phyloP scores from a whole-genome alignment of 2,113 vertebrate species.

The Proteles cristata region DNA sequence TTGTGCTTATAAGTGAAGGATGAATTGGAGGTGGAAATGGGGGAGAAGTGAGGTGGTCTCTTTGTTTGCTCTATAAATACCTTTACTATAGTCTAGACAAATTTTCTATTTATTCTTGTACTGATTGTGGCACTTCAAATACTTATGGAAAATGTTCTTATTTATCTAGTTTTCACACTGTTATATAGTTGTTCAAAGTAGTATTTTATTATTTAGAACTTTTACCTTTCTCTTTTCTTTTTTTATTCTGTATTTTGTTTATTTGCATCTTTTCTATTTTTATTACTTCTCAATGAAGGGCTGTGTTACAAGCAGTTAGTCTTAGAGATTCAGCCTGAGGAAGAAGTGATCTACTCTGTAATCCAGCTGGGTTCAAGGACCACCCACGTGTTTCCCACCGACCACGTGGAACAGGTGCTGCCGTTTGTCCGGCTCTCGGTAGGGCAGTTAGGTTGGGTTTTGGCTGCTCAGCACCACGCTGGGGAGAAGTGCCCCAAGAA shows the following conservation, averaged over 20 bases:
- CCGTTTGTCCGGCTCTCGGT: background rate
- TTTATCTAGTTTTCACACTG: background rate
- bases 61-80: background rate
- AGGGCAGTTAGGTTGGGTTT: background rate
- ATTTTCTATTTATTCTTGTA: background rate
- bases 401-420: background rate
- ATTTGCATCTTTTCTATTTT: background rate
- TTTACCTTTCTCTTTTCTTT: background rate
- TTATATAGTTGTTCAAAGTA: background rate
- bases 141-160: background rate
- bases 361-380: background rate
- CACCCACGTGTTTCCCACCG: background rate
- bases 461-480: background rate
- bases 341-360: background rate
- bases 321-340: background rate
- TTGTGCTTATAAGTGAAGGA: background rate
- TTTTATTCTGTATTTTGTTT: background rate
- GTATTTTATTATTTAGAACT: conserved; percentile 31
- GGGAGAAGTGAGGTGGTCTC: background rate
- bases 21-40: background rate
- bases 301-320: background rate
- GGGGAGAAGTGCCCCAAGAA: background rate
- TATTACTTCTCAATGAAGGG: background rate
- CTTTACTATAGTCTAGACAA: background rate
- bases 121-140: background rate